Evolutionary conservation across 2,888 invertebrate genomes (phyloP).

Genomic region (Actias luna): DNA sequence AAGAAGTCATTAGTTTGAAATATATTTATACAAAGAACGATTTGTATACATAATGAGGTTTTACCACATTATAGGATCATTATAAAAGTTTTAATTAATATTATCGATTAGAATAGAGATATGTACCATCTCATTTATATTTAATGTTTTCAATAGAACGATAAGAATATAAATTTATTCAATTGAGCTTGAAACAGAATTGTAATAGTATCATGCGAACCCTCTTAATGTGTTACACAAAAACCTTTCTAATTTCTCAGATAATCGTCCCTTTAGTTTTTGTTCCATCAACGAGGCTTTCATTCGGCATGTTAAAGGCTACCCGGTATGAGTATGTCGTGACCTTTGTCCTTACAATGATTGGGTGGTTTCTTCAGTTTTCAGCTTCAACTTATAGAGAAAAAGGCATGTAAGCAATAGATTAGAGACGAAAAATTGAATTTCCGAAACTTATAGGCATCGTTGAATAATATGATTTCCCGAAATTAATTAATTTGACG

Average conservation of each 20-base stretch:
- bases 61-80: no score
- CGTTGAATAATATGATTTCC: no score
- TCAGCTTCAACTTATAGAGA: no score
- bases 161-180: slow-evolving; percentile 2
- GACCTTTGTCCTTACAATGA: slow-evolving; percentile 9
- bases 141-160: not conserved
- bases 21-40: no score
- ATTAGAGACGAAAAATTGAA: no score
- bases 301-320: slow-evolving; percentile 11
- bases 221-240: slow-evolving; percentile 53
- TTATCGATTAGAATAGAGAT: no score
- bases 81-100: no score
- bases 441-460: no score
- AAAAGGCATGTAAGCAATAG: no score
- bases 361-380: slow-evolving; percentile 1
- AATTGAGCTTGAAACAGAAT: slow-evolving; percentile 31
- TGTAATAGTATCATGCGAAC: slow-evolving; percentile 42
- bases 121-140: not conserved
- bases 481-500: no score
- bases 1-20: no score
- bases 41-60: no score
- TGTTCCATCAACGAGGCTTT: slow-evolving; percentile 11
- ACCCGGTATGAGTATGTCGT: not conserved
- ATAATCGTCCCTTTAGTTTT: slow-evolving; percentile 37
- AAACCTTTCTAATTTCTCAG: slow-evolving; percentile 58